Evolutionary conservation across 2,888 invertebrate genomes (phyloP).

Genomic region (Drosophila incognita): DNA sequence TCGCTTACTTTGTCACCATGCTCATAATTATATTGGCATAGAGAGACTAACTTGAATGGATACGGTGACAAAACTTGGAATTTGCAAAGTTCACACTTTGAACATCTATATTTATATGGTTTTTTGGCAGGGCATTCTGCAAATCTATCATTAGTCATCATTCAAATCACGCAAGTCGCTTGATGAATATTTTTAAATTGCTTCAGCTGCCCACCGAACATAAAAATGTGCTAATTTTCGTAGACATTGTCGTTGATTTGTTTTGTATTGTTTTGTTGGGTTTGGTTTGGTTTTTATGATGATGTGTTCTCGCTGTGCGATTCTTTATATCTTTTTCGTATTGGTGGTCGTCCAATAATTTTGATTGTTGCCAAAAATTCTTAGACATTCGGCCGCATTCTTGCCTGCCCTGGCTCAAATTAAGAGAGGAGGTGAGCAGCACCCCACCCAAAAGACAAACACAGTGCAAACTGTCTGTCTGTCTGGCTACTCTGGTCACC

Average conservation of each 20-base stretch:
- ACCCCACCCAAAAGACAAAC: neutral
- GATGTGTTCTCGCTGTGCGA: constrained; percentile 7
- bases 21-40: too few species aligned
- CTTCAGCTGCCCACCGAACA: constrained; percentile 40
- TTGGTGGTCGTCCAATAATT: constrained; percentile 60
- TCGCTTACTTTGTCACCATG: neutral
- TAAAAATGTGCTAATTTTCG: constrained; percentile 72
- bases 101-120: neutral
- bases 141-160: constrained; percentile 6
- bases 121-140: constrained; percentile 29
- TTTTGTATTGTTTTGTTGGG: neutral
- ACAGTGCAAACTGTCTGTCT: constrained; percentile 35
- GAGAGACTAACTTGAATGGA: neutral
- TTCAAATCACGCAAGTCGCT: constrained; percentile 29
- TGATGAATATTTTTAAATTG: constrained; percentile 66
- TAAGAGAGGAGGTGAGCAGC: neutral
- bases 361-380: constrained; percentile 77
- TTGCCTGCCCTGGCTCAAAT: constrained; percentile 4
- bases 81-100: neutral
- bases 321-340: constrained; percentile 15
- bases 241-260: constrained; percentile 43
- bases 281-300: neutral
- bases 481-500: constrained; percentile 8
- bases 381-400: constrained; percentile 52
- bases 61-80: neutral